Base-by-base conservation (phyloP, 2,797 vertebrate genomes). In the Propithecus perrieri region DNA sequence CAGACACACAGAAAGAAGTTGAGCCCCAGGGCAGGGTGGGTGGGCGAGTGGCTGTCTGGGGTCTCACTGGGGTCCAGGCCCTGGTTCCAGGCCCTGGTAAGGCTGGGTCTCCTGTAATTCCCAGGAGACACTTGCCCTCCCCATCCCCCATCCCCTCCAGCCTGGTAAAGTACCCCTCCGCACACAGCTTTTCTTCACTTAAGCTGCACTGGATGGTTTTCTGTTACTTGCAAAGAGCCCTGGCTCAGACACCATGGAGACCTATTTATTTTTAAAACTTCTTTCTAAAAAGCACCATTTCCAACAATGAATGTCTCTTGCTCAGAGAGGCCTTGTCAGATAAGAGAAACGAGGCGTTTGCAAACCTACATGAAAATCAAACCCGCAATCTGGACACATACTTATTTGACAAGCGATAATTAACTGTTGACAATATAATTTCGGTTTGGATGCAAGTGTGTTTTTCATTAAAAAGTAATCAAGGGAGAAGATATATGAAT, bases 321-420 rank as follows among this genome's bases (percentile, higher is more conserved):
- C 65, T 95, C 93, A 71, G 11, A 96, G 78, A 86, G 89, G 61
- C 71, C 95, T 96, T 79, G 46, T 96, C 95, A 98, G 41, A 24
- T 6, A 94, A 17, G 59, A 96, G 90, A 93, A 95, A 91, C 1
- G 89, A 74, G 69, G 89, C 89, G n/a, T 93, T 92, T 74, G 38
- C 96, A 95, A 86, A 97, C 30, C 94, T 71, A 22, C 63, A 11
- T 18, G 95, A 93, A 97, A 97, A 92, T 97, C 85, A 98, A 98
- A 97, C 83, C 97, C 89, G 65, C 97, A 79, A 38, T 96, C 96
- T 97, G 94, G 97, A 81, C 1, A 18, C 89, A 92, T 63, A 43
- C 91, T 72, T 75, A 92, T 85, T 94, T 98, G 98, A 98, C 98
- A 98, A 98, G 98, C 98, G 98, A 98, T 98, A 98, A 98, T 98